These are phyloP conservation scores for Temnothorax ravouxi DNA, from an alignment of 2,888 invertebrate genomes.

Conservation along the genomic window DNA sequence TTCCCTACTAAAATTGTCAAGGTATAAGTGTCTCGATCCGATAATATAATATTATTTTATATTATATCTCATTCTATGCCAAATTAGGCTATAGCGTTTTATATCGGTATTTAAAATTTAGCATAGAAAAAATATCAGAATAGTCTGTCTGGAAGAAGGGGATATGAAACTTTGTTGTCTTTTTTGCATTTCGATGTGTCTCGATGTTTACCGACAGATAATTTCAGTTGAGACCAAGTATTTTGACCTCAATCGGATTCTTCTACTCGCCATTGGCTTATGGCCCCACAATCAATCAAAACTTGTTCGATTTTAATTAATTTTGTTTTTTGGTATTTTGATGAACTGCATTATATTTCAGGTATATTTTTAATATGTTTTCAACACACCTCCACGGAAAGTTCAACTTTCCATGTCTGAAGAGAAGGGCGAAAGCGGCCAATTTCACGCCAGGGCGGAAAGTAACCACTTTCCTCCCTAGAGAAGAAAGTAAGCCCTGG, in stretches of 20 bases:
- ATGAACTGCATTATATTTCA: constrained; percentile 3
- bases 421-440: too few species aligned
- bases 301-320: not conserved
- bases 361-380: constrained; percentile 2
- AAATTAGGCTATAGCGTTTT: not conserved
- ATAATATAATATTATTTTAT: not conserved
- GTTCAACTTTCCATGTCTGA: too few species aligned
- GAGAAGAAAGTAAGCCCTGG: too few species aligned
- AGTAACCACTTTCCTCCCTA: too few species aligned
- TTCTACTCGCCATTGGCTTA: not conserved
- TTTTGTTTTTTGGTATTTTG: not conserved
- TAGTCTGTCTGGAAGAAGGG: too few species aligned
- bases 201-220: not conserved
- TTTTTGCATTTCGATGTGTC: not conserved
- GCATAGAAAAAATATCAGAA: too few species aligned
- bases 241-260: not conserved
- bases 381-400: too few species aligned
- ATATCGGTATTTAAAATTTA: too few species aligned
- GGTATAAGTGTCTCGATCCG: too few species aligned
- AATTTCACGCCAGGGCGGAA: too few species aligned
- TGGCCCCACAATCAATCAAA: constrained; percentile 18
- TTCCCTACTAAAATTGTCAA: too few species aligned
- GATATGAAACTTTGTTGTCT: too few species aligned
- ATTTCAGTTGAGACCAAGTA: not conserved
- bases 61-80: not conserved